Evolutionary conservation across 1,140 invertebrate species (phyloP).

Genomic region (Sycophaga agraensis): DNA sequence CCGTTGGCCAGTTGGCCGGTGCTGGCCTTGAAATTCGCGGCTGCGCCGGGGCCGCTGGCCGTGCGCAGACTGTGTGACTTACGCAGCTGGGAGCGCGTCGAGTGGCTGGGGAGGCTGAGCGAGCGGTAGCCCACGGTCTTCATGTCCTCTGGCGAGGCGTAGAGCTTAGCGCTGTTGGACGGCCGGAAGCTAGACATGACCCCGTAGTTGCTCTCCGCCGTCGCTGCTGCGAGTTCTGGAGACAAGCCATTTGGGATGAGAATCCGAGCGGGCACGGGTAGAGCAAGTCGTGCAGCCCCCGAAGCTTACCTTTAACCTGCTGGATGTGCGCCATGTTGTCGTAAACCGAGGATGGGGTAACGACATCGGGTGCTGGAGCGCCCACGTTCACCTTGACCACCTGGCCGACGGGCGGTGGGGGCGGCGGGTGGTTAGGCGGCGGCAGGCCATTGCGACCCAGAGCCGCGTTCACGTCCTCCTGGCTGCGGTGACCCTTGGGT

Average conservation of each 20-base stretch:
- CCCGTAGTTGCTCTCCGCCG: conserved; percentile 48
- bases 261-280: no score
- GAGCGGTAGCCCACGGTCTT: conserved; percentile 78
- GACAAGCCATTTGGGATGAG: no score
- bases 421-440: conserved; percentile 70
- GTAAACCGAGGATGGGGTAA: conserved; percentile 53
- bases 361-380: conserved; percentile 50
- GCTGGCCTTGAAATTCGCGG: conserved; percentile 25
- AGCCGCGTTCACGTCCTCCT: conserved; percentile 71
- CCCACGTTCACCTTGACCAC: conserved; percentile 71
- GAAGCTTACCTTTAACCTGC: conserved; percentile 52
- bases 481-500: conserved; percentile 69
- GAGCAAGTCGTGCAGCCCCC: no score
- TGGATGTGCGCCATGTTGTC: conserved; percentile 57
- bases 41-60: conserved; percentile 41
- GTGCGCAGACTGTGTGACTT: conserved; percentile 68
- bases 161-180: conserved; percentile 79
- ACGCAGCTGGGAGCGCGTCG: conserved; percentile 61
- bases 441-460: conserved; percentile 60
- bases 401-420: conserved; percentile 71
- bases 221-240: conserved; percentile 51
- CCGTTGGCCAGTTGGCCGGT: conserved; percentile 9
- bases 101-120: conserved; percentile 62
- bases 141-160: conserved; percentile 83
- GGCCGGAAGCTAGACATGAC: conserved; percentile 85